Base-by-base conservation (phyloP, 1,140 invertebrate species). In the Plectrocnemia conspersa region DNA sequence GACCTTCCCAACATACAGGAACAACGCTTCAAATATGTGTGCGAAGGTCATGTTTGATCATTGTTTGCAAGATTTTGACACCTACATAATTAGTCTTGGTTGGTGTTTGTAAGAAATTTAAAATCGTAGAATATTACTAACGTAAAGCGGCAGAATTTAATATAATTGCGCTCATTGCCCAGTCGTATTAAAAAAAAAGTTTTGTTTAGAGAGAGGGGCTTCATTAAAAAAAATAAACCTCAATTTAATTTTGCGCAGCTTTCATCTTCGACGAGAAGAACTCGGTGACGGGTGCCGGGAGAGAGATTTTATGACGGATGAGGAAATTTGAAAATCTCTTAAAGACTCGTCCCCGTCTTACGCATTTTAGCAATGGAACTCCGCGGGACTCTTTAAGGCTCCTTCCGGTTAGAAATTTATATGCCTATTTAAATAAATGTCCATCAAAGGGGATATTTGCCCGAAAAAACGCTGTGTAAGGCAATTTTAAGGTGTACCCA, bases 291-390 rank as follows among this genome's bases (percentile, higher is more conserved):
- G 45, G 35, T 47, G 45, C 45, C 45, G 35, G n/a, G 35, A 47
- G 45, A 47, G 35, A 47, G 45, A 47, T 47, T 47, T 47, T 24
- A 16, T 47, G 45, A 47, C 45, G 45, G 45, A 47, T 47, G 45
- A 47, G 45, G 45, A 47, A 47, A 47, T 47, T 47, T 47, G 45
- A 47, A 47, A 47, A 47, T 47, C 45, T 47, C 45, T 47, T 47
- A 32, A 47, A 47, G 45, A n/a, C 42, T 32, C 27, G 13, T 33
- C 27, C 44, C 27, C 25, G 15, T 15, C 13, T 23, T 42, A 19
- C 40, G 22, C 22, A 42, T 19, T 3, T 24, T 45, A 29, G n/a
- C 18, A 10, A 22, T 25, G 24, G 2, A 45, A 35, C 10, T 27
- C 21, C 32, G 29, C 22, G 41, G 11, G 19, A 3, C 42, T 18